Conservation (phyloP, 2,888 invertebrate genomes). For the Clepsis dumicolana region DNA sequence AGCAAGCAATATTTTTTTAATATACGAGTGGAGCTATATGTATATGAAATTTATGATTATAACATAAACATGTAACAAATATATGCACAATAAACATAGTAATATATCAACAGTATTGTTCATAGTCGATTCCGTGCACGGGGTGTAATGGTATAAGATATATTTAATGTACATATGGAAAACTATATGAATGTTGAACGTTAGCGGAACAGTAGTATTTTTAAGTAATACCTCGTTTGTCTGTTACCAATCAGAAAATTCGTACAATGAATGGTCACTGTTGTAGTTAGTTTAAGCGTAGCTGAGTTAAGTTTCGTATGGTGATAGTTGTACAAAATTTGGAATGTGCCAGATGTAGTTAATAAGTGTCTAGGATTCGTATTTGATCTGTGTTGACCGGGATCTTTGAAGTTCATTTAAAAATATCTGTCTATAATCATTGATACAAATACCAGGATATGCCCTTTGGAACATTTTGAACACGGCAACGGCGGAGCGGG, state of each 20-base stretch:
- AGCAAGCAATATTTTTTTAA: constrained; percentile 28
- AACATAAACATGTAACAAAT: constrained; percentile 11
- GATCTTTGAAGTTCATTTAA: not conserved
- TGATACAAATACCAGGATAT: too few species aligned
- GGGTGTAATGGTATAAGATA: constrained; percentile 40
- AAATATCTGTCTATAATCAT: not conserved
- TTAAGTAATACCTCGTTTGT: constrained; percentile 64
- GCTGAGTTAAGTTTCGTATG: constrained; percentile 71
- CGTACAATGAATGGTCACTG: constrained; percentile 28
- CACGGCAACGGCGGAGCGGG: too few species aligned
- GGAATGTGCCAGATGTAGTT: constrained; percentile 73
- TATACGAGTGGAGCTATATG: not conserved
- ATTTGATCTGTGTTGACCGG: constrained; percentile 68
- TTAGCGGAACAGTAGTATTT: constrained; percentile 67
- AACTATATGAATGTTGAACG: constrained; percentile 54
- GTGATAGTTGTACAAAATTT: constrained; percentile 57
- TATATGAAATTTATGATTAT: constrained; percentile 4
- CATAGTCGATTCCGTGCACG: constrained; percentile 25
- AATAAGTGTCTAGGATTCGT: constrained; percentile 58
- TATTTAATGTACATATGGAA: constrained; percentile 50
- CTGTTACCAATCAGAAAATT: constrained; percentile 63
- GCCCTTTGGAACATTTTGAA: too few species aligned
- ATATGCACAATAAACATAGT: constrained; percentile 38
- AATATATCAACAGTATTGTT: constrained; percentile 44
- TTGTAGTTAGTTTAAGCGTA: constrained; percentile 74